Conservation (phyloP, 2,113 vertebrate genomes). For the Chitala chitala region DNA sequence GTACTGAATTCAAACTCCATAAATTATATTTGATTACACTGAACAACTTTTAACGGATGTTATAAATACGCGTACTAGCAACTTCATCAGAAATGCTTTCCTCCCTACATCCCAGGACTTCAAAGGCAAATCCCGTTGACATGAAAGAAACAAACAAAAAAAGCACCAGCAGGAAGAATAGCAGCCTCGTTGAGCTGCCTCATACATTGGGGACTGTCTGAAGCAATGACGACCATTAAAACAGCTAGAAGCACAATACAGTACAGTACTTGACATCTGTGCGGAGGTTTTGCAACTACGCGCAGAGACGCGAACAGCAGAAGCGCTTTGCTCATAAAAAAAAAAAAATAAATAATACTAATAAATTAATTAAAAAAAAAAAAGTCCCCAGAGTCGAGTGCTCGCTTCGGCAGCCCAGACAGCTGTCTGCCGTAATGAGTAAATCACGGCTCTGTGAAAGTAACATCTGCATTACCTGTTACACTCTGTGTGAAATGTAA, state of each 20-base stretch:
- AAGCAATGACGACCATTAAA: not conserved
- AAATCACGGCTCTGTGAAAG: not conserved
- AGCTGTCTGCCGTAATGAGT: constrained; percentile 14
- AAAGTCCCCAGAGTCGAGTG: not conserved
- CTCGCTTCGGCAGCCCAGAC: not conserved
- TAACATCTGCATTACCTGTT: constrained; percentile 4
- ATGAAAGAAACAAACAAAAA: not conserved
- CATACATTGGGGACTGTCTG: not conserved
- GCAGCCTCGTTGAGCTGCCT: too few relatives aligned
- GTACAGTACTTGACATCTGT: not conserved
- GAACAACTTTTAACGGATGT: too few relatives aligned
- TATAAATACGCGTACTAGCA: too few relatives aligned
- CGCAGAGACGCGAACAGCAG: not conserved
- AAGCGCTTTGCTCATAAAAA: not conserved
- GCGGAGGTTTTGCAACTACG: not conserved
- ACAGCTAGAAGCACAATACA: too few relatives aligned
- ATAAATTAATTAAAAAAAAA: too few relatives aligned
- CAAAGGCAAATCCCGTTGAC: not conserved
- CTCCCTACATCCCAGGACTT: too few relatives aligned
- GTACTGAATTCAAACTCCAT: too few relatives aligned
- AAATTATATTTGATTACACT: too few relatives aligned
- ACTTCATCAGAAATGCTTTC: too few relatives aligned
- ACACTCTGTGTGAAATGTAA: not conserved
- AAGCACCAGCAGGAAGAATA: too few relatives aligned
- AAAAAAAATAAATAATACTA: too few relatives aligned